Evolutionary conservation across 2,113 vertebrate species (phyloP).

Genomic region (Alosa alosa): DNA sequence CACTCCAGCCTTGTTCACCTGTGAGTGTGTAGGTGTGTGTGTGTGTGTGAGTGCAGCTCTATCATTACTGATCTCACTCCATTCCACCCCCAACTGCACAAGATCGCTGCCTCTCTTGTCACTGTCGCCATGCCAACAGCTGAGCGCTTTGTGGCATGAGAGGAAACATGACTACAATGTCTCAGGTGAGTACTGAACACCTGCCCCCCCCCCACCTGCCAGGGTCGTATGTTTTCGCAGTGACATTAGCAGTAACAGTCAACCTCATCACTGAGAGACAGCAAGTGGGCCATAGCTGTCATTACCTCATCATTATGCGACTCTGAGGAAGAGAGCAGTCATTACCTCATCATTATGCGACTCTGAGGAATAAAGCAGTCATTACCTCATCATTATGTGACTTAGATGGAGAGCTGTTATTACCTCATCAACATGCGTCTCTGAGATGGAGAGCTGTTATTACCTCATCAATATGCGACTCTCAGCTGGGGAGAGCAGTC

Average conservation of each 20-base stretch:
- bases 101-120: neutral
- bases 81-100: neutral
- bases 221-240: too few species aligned
- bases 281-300: too few species aligned
- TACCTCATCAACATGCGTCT: too few species aligned
- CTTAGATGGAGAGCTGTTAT: too few species aligned
- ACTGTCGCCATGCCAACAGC: neutral
- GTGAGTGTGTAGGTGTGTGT: neutral
- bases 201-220: too few species aligned
- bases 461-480: neutral
- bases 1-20: neutral
- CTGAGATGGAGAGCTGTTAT: too few species aligned
- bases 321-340: neutral
- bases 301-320: neutral
- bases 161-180: neutral
- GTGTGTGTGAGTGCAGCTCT: neutral
- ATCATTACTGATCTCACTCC: neutral
- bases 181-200: too few species aligned
- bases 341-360: conserved; percentile 29
- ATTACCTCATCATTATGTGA: too few species aligned
- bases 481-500: too few species aligned
- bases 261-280: too few species aligned
- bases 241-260: too few species aligned
- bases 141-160: neutral
- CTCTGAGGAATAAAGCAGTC: neutral